phyloP scores from a whole-genome alignment of 2,888 invertebrate genomes.

The Pogonocherus hispidulus region DNA sequence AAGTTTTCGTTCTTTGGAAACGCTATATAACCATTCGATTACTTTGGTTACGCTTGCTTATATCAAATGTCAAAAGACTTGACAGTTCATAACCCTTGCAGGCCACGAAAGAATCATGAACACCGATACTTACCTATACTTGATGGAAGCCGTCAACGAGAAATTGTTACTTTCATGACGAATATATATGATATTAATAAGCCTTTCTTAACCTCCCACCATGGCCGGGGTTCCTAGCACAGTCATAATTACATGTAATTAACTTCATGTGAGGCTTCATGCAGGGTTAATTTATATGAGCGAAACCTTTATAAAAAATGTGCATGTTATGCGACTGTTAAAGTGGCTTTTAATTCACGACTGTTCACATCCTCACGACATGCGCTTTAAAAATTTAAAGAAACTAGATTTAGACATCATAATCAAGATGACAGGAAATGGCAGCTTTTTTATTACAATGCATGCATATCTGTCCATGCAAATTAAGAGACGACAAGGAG shows the following conservation, averaged over 20 bases:
- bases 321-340: not conserved
- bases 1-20: too few relatives aligned
- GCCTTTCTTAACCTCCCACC: not conserved
- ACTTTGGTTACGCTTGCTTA: too few relatives aligned
- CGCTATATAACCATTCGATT: too few relatives aligned
- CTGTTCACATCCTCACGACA: not conserved
- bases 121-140: not conserved
- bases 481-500: not conserved
- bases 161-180: not conserved
- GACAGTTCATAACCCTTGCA: too few relatives aligned
- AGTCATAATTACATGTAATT: not conserved
- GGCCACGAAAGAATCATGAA: not conserved
- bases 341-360: not conserved
- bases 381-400: not conserved
- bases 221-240: not conserved
- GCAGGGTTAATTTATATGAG: conserved; percentile 1
- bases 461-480: not conserved
- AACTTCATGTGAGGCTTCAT: not conserved
- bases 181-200: not conserved
- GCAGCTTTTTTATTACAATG: not conserved
- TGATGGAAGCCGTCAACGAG: not conserved
- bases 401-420: not conserved
- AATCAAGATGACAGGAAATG: not conserved
- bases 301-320: not conserved
- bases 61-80: not conserved